A percentile compares a stretch with the other conserved stretches of the same genome.
Evolutionary conservation across 2,113 vertebrate genomes (phyloP).

Genomic region (Centropus unirufus): DNA sequence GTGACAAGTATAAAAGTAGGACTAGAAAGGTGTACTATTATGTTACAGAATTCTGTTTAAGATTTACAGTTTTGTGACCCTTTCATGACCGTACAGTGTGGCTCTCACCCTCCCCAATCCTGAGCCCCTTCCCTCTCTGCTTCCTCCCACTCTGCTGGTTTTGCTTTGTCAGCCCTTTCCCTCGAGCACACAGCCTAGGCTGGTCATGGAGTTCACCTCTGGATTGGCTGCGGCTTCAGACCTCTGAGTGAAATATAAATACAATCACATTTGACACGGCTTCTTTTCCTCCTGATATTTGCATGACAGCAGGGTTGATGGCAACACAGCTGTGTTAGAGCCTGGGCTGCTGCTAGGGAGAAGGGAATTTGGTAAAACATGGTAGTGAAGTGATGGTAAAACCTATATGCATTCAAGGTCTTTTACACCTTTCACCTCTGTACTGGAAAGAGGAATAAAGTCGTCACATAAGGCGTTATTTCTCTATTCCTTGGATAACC

Average conservation of each 20-base stretch:
- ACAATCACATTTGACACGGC: background rate
- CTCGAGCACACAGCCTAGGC: background rate
- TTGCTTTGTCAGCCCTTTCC: constrained; percentile 20
- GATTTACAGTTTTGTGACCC: background rate
- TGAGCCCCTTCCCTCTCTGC: background rate
- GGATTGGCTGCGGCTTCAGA: constrained; percentile 5
- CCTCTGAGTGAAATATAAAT: background rate
- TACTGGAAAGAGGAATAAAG: background rate
- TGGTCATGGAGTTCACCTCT: background rate
- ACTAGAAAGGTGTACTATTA: background rate
- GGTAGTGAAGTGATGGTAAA: background rate
- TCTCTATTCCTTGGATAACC: background rate
- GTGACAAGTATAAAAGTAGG: background rate
- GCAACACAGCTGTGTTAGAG: background rate
- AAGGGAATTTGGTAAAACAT: background rate
- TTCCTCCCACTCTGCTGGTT: background rate
- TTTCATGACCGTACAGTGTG: background rate
- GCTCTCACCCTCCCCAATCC: background rate
- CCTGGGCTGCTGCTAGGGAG: background rate
- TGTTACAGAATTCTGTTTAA: constrained; percentile 23
- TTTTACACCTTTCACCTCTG: background rate
- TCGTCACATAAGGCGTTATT: background rate
- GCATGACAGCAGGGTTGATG: background rate
- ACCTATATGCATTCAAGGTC: background rate
- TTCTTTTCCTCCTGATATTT: background rate